Base-by-base conservation (phyloP, 1,140 invertebrate genomes). In the Zaprionus gabonicus region DNA sequence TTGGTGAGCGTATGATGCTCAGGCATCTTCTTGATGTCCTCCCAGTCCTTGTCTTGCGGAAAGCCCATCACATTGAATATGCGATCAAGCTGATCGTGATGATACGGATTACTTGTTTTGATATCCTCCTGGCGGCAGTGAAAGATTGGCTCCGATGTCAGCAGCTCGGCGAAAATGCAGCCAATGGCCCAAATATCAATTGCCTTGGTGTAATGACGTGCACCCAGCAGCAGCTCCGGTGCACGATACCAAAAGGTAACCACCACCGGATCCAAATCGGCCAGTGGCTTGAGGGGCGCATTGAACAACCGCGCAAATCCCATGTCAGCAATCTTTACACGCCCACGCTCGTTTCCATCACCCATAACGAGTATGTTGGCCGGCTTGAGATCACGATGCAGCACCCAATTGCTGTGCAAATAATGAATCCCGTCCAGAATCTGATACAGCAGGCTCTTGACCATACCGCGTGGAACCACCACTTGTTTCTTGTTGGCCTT, bases 61-160 rank as follows among this genome's bases (percentile, higher is more conserved):
- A 99, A 99, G 27, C 99, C 99, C 99, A 99, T 99, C 0, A 99
- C 99, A 94, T 98, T 99, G 93, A 99, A 99, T 94, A 99, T 99
- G 92, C 99, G 95, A 94, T 99, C 98, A 58, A 99, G 94, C 93
- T 99, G 99, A 94, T 99, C 99, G 92, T 99, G 99, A 94, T 99
- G 99, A 93, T 99, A 99, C 6, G 99, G 99, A 95, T 99, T 99
- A 91, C 98, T 99, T 9, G 99, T 99, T 94, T 99, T 99, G 69
- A 99, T 99, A 93, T 99, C 99, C 94, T 99, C 99, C 94, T 99
- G 99, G 51, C 98, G 95, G 94, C 99, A 99, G 93, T 99, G 99
- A 93, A 99, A 99, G 93, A 99, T 99, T 23, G 99, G 99, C 94
- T 99, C 99, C 1, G 98, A 99, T 9, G 98, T 99, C 66, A 99